Base-by-base conservation (phyloP, 1,140 invertebrate species). In the Wiebesia pumilae region DNA sequence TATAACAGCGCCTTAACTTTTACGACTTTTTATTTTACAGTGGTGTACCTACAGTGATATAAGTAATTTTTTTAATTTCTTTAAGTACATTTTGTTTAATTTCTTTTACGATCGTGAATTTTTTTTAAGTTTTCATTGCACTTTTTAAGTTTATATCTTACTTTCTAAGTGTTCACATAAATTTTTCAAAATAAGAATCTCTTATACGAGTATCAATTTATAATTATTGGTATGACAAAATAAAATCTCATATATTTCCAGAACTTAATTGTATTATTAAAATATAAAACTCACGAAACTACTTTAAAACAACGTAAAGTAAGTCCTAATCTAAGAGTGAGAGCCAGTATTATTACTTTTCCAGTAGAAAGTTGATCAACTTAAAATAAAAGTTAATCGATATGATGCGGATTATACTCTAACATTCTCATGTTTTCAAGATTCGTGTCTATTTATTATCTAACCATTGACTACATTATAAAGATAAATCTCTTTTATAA, bases 1-100 rank as follows among this genome's bases (percentile, higher is more conserved):
- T 81, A 81, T 81, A 67, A 67, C 80, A 40, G 30, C 81, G 35
- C 54, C 80, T 35, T 30, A 47, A 69, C 80, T 81, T 81, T 81
- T 38, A 69, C 40, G 51, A 80, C 38, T 33, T 69, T 81, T 81
- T 81, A 62, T 47, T 81, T 81, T 81, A 81, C 80, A 33, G 27
- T 12, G 27, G n/a, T 69, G 69, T 19, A 6, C 38, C 24, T 33
- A 75, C 71, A 27, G n/a, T 75, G 24, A 38, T 75, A 9, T 75
- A 75, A 75, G n/a, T 43, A 75, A 7, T 40, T 80, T 65, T 65
- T 58, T 79, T 27, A 24, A 58, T 38, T 80, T 47, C 47, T 62
- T 80, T 47, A 62, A 51, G n/a, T 65, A 12, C 33, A 27, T 62
- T 65, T 38, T 62, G 47, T 80, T 80, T 62, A 80, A 51, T 80